Evolutionary conservation across 1,140 invertebrate genomes (phyloP), one percentile per base, ranked within the genome.

Genomic region (Gonioctena quinquepunctata): DNA sequence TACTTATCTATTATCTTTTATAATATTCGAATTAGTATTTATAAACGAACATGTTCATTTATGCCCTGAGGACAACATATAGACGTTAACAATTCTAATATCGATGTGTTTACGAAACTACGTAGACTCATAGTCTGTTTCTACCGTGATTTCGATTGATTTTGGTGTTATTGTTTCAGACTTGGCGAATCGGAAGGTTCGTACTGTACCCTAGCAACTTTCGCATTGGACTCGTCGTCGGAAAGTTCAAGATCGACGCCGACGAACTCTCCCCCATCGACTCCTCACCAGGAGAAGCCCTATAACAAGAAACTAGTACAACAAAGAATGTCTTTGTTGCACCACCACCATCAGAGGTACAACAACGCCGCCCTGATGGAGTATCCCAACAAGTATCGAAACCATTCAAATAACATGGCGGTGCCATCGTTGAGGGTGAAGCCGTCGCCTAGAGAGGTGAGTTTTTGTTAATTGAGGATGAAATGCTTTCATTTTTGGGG

Each of bases 181-280:
- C 78, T 82, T 33, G 81, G 81, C 80, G 81, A 82, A 81, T 81
- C 80, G 49, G 81, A 82, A 81, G 81, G 81, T 79, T 82, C 81
- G 79, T 82, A 82, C 73, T 82, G 81, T 78, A 82, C 81, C 64
- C 73, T 82, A 81, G 81, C 81, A 77, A 81, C 81, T 68, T 82
- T 82, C 61, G 71, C 79, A 23, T 77, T 77, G 66, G 68, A 69
- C 56, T 77, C 75, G 22, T 78, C 77, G 19, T 77, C 73, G 23
- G 72, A 76, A 18, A 73, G 75, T 8, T 72, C 79, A 16, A 67
- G 67, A 50, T 71, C 74, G 63, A 73, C 72, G n/a, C 61, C 69
- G 8, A 72, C 52, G n/a, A 8, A 42, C 26, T 77, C 76, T 21
- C 73, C 79, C 13, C 71, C 80, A 54, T 75, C 75, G 19, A 79